Percentiles rank a stretch among this genome's conserved stretches.
These are phyloP conservation scores for Pachypanchax playfairii DNA, from an alignment of 2,113 vertebrate genomes.

Conservation along the genomic window DNA sequence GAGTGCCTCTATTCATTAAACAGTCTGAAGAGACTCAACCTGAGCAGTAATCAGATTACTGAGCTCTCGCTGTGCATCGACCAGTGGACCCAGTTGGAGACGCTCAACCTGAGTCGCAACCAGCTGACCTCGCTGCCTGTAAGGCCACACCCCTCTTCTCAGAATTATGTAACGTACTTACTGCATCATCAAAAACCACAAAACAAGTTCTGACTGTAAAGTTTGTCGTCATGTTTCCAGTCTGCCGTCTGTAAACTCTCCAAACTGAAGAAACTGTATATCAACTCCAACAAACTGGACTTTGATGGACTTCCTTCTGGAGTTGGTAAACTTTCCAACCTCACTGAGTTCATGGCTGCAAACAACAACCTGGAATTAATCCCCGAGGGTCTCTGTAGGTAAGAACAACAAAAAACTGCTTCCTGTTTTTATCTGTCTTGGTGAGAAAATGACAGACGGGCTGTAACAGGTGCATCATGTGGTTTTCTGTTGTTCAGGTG, in stretches of 20 bases:
- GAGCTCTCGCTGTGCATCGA: constrained; percentile 97
- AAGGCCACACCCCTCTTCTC: constrained; percentile 44
- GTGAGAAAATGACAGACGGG: too few relatives aligned
- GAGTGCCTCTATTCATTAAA: constrained; percentile 95
- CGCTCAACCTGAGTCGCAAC: constrained; percentile 95
- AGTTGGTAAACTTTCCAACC: constrained; percentile 88
- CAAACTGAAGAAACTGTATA: constrained; percentile 94
- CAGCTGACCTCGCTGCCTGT: constrained; percentile 94
- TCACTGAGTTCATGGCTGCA: constrained; percentile 96
- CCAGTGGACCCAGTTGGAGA: constrained; percentile 96
- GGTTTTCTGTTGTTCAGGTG: constrained; percentile 78
- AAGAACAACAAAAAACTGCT: neutral
- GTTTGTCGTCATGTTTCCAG: constrained; percentile 65
- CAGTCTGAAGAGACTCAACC: constrained; percentile 91
- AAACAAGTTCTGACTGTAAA: neutral
- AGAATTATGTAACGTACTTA: too few relatives aligned
- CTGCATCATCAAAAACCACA: neutral
- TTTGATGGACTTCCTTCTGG: constrained; percentile 95
- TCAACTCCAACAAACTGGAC: constrained; percentile 97
- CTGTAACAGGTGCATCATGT: too few relatives aligned
- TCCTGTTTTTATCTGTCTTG: too few relatives aligned
- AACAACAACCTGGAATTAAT: constrained; percentile 98
- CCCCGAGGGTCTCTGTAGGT: constrained; percentile 97
- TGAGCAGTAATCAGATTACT: constrained; percentile 93
- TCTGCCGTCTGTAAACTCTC: constrained; percentile 94